Percentiles rank a stretch among this genome's conserved stretches.
Conservation (phyloP, 2,797 vertebrate genomes). For the Percopsis omiscomaycus region DNA sequence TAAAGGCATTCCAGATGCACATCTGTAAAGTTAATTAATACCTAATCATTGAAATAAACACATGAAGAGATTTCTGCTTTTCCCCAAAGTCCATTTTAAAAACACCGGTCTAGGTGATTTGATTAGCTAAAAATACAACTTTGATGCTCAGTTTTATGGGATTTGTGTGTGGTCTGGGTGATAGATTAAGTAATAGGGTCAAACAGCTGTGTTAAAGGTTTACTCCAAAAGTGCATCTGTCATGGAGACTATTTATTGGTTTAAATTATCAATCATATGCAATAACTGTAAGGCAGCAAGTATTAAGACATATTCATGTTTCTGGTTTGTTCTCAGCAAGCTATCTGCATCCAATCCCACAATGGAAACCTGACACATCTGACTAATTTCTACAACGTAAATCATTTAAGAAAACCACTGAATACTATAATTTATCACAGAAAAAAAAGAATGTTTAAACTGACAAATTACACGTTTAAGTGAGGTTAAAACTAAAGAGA, state of each 20-base stretch:
- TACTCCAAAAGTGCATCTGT: slow-evolving; percentile 44
- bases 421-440: too few relatives aligned
- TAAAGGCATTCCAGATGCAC: slow-evolving; percentile 43
- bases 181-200: slow-evolving; percentile 21
- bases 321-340: too few relatives aligned
- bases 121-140: slow-evolving; percentile 45
- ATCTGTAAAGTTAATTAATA: slow-evolving; percentile 62
- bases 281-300: too few relatives aligned
- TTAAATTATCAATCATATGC: slow-evolving; percentile 18
- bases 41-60: slow-evolving; percentile 38
- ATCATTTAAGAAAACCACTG: too few relatives aligned
- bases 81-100: slow-evolving; percentile 33
- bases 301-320: too few relatives aligned
- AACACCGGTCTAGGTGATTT: slow-evolving; percentile 50
- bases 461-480: not conserved
- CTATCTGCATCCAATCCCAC: too few relatives aligned
- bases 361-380: too few relatives aligned
- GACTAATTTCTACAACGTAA: too few relatives aligned
- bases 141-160: slow-evolving; percentile 21
- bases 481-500: too few relatives aligned
- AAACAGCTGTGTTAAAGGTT: slow-evolving; percentile 30
- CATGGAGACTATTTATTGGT: slow-evolving; percentile 33
- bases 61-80: slow-evolving; percentile 38
- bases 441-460: too few relatives aligned
- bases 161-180: slow-evolving; percentile 12